phyloP scores from a whole-genome alignment of 2,888 invertebrate species.

The Lymantria dispar region DNA sequence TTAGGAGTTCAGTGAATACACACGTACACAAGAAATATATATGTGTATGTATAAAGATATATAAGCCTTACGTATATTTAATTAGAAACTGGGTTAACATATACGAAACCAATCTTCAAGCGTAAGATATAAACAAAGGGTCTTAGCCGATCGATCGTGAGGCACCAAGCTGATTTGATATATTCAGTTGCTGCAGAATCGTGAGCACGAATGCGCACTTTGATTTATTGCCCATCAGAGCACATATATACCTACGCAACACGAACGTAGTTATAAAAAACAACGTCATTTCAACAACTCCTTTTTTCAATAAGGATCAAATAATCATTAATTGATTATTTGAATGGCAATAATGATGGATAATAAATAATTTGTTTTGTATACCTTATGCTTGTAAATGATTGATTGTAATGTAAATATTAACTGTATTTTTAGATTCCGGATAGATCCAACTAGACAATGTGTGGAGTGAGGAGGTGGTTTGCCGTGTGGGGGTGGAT shows the following conservation, averaged over 20 bases:
- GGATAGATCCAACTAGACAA: no score
- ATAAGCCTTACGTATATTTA: no score
- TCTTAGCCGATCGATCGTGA: constrained; percentile 61
- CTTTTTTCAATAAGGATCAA: constrained; percentile 38
- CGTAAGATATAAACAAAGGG: constrained; percentile 60
- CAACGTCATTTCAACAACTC: constrained; percentile 22
- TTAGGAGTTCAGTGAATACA: no score
- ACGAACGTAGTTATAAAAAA: neutral
- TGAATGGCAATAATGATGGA: constrained; percentile 61
- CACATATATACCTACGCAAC: constrained; percentile 10
- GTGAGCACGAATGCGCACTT: constrained; percentile 57
- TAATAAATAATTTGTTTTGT: constrained; percentile 57
- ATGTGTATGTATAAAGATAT: no score
- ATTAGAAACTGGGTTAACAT: constrained; percentile 52
- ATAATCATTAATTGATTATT: constrained; percentile 59
- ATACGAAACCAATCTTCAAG: constrained; percentile 48
- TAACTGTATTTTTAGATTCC: no score
- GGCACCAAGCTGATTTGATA: constrained; percentile 79
- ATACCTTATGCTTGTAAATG: constrained; percentile 31
- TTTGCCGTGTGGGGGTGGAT: no score
- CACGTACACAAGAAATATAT: no score
- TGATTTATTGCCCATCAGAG: constrained; percentile 64
- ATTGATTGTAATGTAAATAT: constrained; percentile 30
- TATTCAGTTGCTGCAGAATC: constrained; percentile 69
- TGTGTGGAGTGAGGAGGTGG: no score